Base-by-base conservation (phyloP, 2,113 vertebrate genomes). In the Glaucomys volans region DNA sequence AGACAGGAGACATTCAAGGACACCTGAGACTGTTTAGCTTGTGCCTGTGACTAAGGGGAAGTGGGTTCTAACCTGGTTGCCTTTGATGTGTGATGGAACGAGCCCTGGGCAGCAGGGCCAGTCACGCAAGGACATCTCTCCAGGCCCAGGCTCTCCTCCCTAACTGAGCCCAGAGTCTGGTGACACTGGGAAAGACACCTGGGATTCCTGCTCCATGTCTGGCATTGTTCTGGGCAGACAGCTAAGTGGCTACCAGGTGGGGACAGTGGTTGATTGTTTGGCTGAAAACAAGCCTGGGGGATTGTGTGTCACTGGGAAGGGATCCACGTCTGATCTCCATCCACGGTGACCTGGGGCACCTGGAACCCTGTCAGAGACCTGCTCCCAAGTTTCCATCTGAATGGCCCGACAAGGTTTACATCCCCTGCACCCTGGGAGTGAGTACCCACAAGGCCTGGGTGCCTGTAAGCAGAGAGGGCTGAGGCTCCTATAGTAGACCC, bases 371-470 rank as follows among this genome's bases (percentile, higher is more conserved):
- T 98, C 98, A 98, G 79, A 97, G 97, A 97, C 98, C 84, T 98
- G 98, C 98, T 98, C 97, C 96, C 95, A 97, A 98, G 98, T 98
- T 98, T 97, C 66, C 94, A 79, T 98, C 97, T 98, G 98, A 99
- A 98, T 98, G 98, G 97, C 97, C 96, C 96, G 95, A 98, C 98
- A 97, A 96, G 98, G 98, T 98, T 99, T 98, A 98, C 98, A 98
- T 98, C 97, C 97, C 98, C 98, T 93, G 93, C 94, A 96, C 96
- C 98, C 95, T 66, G 16, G 95, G 95, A 75, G 91, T 95, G 90
- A 92, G 82, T 97, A 96, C 94, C 75, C 32, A 79, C 96, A 98
- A 97, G 97, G 96, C 96, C 95, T 92, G 96, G 92, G 94, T 8
- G 94, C 95, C 97, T 93, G 97, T 94, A 97, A 97, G 84, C 94